Evolutionary conservation across 1,140 invertebrate genomes (phyloP), one percentile per base, ranked within the genome.

Genomic region (Zaprionus taronus): DNA sequence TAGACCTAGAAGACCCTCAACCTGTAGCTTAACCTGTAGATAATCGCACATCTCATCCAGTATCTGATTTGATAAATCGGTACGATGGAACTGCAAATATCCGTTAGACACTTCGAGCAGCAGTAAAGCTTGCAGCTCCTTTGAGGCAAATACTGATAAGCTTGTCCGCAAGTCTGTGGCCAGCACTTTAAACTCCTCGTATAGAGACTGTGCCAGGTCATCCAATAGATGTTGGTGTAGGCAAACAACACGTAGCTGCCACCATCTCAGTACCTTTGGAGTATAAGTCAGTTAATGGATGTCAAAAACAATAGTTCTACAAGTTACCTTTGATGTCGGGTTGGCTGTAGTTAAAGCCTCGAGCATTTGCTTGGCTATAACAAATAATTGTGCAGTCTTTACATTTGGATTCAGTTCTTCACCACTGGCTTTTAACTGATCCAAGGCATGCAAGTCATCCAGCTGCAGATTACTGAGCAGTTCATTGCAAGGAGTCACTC

Each of bases 1-100:
- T 93, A 97, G 98, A 9, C 98, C 98, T 56, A 99, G 92, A 15
- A 95, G 94, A 75, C 97, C 97, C 67, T 92, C 89, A 24, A 79
- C 92, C 47, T 96, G 94, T 28, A 98, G 93, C 55, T 95, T 94
- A 55, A 98, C 91, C 51, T 95, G 94, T 28, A 96, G 93, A 26
- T 95, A 77, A 17, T 94, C 91, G 81, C 94, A 94, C 1, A 96
- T 96, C 67, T 93, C 93, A 22, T 95, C 93, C 12, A 98, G 93
- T 90, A 95, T 94, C 67, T 95, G 94, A 69, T 96, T 95, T 20
- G 95, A 95, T 82, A 95, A 94, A 55, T 94, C 94, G 17, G 96
- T 94, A 81, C 97, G 95, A 81, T 95, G 95, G 91, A 97, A 98
- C 51, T 95, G 93, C 14, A 97, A 93, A 93, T 96, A 96, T 36